phyloP scores from a whole-genome alignment of 2,113 vertebrate genomes.

The Atherinomorus stipes region DNA sequence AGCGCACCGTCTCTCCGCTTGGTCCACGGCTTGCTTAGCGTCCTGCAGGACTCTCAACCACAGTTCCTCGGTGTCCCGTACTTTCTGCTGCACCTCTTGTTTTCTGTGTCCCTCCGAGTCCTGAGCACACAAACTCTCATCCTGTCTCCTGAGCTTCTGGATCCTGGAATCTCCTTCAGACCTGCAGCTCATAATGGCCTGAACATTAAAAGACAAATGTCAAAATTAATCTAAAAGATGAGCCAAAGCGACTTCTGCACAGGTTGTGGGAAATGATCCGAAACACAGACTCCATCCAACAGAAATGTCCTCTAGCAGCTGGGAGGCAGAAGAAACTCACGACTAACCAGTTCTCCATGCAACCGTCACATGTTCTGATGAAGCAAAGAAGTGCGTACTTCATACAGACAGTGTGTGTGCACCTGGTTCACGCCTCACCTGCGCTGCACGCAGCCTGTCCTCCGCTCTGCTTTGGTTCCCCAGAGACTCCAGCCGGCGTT shows the following conservation, averaged over 20 bases:
- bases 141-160: slow-evolving; percentile 54
- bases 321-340: no score
- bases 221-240: background rate
- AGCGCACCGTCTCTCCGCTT: slow-evolving; percentile 35
- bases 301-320: no score
- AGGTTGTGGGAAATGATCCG: no score
- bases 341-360: no score
- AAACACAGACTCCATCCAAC: no score
- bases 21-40: slow-evolving; percentile 26
- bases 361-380: no score
- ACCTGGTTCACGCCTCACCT: slow-evolving; percentile 76
- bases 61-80: slow-evolving; percentile 37
- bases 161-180: slow-evolving; percentile 71
- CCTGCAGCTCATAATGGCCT: slow-evolving; percentile 65
- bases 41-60: slow-evolving; percentile 57
- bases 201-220: background rate
- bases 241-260: no score
- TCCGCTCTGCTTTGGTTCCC: slow-evolving; percentile 26
- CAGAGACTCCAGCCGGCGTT: slow-evolving; percentile 49
- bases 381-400: no score
- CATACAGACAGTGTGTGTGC: no score
- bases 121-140: slow-evolving; percentile 42
- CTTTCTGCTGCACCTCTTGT: slow-evolving; percentile 44
- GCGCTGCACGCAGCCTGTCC: slow-evolving; percentile 60
- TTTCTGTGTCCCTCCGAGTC: slow-evolving; percentile 49